Base-by-base conservation (phyloP, 64 coral and sea anemone species). In the Pocillopora verrucosa region DNA sequence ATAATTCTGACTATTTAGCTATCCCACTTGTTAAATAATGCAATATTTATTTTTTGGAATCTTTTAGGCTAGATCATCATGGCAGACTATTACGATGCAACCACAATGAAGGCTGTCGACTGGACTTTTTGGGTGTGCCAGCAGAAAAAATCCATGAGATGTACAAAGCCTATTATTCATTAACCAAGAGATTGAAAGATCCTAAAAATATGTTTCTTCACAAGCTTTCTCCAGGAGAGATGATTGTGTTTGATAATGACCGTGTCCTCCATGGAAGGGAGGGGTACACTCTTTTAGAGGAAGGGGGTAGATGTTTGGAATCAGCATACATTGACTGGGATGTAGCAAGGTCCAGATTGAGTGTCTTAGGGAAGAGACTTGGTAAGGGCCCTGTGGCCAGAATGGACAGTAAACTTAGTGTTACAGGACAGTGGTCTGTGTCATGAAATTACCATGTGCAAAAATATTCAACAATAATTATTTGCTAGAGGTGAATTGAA, bases 261-360 rank as follows among this genome's bases (percentile, higher is more conserved):
- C 88, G 94, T 58, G 13, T 96, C 17, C 84, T 96, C 15, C 94
- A 96, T 58, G 94, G 94, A 4, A 74, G 94, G 12, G 80, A 82
- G 36, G 94, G 82, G 16, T 96, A 90, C 61, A 78, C 83, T 11
- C 73, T 93, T 36, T 59, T 89, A 25, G 60, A 65, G 10, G 82
- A 78, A 16, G 81, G 61, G 16, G 70, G 87, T 0, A 82, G 94
- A 9, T 93, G 91, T 77, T 77, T 96, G 16, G 87, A 96, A 45
- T 84, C 83, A 0, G 88, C 83, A 1, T 96, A 96, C 35, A 90
- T 96, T 73, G 94, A 96, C 36, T 96, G 94, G 94, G 94, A 96
- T 84, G 84, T 96, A 16, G 80, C 87, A 34, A 82, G 83, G 58
- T 96, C 94, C 16, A 96, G 90, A 70, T 90, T 93, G 25, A 84